Base-by-base conservation (phyloP, 2,888 invertebrate genomes). In the Sesia apiformis region DNA sequence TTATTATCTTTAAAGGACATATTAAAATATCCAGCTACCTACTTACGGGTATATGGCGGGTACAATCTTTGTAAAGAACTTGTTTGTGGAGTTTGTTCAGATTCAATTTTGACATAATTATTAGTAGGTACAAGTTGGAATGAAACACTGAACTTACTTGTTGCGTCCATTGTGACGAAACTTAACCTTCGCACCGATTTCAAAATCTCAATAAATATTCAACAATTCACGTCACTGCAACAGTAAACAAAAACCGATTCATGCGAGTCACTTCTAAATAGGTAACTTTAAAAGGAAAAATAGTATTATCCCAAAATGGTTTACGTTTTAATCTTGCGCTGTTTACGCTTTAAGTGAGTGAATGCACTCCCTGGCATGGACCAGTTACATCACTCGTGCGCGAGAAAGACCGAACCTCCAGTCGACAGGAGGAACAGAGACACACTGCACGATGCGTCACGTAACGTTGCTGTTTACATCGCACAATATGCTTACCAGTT, bases 81-180 rank as follows among this genome's bases (percentile, higher is more conserved):
- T 23, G 2, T 23, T 23, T 23, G 42, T 42, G 42, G 42, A 42
- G 7, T 42, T 42, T 42, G 5, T 5, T 42, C 7, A 7, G 7
- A 5, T 7, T 5, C 7, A 42, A 42, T 42, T 42, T 6, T 7
- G 42, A 23, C 23, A 42, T 42, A 6, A 7, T 42, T 42, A 42
- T 42, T 7, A 42, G 5, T 42, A 42, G 42, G 5, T 42, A 42
- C 42, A 7, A 6, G 23, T 23, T 23, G 23, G 23, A 23, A 23
- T 23, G 2, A 23, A 23, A 23, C 23, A 50, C 50, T 76, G 73
- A 76, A 80, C 87, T 88, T 72, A 88, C 88, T 84, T 65, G 88
- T 88, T 72, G 88, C 88, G 81, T 88, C 88, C 88, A 88, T 87
- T 69, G 61, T 84, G 78, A 74, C 72, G 78, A 83, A 84, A 83